Conservation (phyloP, 1,140 invertebrate species). For the Bombyx mandarina region DNA sequence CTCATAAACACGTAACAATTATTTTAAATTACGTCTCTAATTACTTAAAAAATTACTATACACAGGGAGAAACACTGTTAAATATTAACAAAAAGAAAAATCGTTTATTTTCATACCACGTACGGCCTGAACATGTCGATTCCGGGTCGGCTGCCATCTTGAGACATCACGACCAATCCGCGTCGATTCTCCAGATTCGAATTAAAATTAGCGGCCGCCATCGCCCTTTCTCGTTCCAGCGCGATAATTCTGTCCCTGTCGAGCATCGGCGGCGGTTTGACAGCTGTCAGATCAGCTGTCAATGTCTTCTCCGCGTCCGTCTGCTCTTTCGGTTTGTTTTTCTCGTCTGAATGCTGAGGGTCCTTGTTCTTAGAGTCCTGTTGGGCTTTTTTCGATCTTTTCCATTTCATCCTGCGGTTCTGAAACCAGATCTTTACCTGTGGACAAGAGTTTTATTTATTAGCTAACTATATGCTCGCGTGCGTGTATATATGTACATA, state of each 20-base stretch:
- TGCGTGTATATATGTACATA: no score
- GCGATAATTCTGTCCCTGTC: constrained; percentile 69
- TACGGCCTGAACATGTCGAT: constrained; percentile 71
- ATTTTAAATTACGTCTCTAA: neutral
- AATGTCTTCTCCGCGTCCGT: constrained; percentile 35
- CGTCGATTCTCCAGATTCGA: constrained; percentile 65
- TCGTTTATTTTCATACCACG: constrained; percentile 63
- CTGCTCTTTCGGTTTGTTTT: constrained; percentile 47
- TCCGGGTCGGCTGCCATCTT: constrained; percentile 55
- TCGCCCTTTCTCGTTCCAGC: constrained; percentile 56
- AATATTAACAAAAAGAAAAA: constrained; percentile 36
- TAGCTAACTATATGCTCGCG: no score
- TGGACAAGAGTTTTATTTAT: constrained; percentile 20
- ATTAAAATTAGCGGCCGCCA: constrained; percentile 64
- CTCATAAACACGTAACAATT: no score
- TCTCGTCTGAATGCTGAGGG: constrained; percentile 36
- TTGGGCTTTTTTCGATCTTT: constrained; percentile 93
- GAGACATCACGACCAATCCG: constrained; percentile 56
- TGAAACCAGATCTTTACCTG: constrained; percentile 98
- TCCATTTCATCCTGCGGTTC: constrained; percentile 97
- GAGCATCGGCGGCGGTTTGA: constrained; percentile 50
- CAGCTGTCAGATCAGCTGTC: constrained; percentile 60
- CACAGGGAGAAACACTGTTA: constrained; percentile 8
- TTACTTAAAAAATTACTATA: constrained; percentile 6
- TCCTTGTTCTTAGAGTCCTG: constrained; percentile 77